Percentiles rank a stretch among this genome's conserved stretches.
Evolutionary conservation across 30 jellyfish, hydroid and myxozoan species (phyloP).

Genomic region (Hydra vulgaris): DNA sequence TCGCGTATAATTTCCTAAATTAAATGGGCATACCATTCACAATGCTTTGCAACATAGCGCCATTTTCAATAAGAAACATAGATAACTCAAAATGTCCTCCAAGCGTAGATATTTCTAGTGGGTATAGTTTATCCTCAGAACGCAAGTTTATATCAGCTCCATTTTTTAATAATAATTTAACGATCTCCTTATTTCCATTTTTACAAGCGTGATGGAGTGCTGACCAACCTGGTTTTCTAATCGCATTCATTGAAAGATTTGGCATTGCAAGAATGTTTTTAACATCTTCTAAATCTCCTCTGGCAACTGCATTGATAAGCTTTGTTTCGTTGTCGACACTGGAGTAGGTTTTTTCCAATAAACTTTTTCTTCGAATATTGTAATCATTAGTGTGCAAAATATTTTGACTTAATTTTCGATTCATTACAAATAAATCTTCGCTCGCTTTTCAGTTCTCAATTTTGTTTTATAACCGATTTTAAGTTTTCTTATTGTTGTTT

Average conservation of each 20-base stretch:
- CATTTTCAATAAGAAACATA: background rate
- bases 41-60: background rate
- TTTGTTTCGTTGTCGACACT: background rate
- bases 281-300: slow-evolving; percentile 2
- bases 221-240: slow-evolving; percentile 3
- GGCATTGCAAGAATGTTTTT: background rate
- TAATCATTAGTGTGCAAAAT: background rate
- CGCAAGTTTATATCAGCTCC: slow-evolving; percentile 33
- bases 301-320: slow-evolving; percentile 8
- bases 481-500: no score
- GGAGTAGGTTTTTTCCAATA: background rate
- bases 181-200: slow-evolving; percentile 10
- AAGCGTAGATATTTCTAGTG: background rate
- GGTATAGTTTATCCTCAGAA: background rate
- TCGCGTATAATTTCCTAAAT: no score
- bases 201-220: slow-evolving; percentile 32
- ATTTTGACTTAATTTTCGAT: background rate
- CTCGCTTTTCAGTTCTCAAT: background rate
- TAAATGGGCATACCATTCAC: no score
- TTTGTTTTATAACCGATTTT: background rate
- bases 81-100: background rate
- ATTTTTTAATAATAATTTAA: slow-evolving; percentile 1
- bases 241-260: background rate
- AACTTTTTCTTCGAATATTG: background rate
- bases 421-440: background rate